These are phyloP conservation scores for Meiosimyza platycephala DNA, from an alignment of 2,888 invertebrate genomes.

Conservation along the genomic window DNA sequence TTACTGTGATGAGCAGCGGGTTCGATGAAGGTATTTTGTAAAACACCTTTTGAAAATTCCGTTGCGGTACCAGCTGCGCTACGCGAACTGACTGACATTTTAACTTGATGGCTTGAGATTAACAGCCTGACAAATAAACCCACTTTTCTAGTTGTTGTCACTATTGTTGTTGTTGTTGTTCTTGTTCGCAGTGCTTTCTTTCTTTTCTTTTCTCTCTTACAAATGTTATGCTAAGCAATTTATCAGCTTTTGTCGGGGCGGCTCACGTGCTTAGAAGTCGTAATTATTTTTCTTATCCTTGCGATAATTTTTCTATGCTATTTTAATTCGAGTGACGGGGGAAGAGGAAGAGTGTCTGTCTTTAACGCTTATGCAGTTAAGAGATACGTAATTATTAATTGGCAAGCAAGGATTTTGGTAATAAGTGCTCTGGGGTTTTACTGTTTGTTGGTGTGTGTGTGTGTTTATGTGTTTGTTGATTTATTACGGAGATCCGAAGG, in stretches of 20 bases:
- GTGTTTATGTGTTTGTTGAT: not conserved
- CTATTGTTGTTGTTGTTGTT: conserved; percentile 30
- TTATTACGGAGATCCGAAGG: no score
- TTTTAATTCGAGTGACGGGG: not conserved
- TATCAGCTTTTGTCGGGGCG: conserved; percentile 24
- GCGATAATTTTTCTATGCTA: conserved; percentile 31
- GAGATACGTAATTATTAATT: conserved; percentile 18
- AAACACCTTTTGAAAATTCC: not conserved
- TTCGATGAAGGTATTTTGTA: conserved; percentile 38
- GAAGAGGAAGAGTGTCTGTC: no score
- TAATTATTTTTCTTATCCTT: conserved; percentile 62
- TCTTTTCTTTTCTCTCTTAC: not conserved
- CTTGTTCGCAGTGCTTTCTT: conserved; percentile 22
- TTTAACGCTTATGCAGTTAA: not conserved
- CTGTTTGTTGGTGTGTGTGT: not conserved
- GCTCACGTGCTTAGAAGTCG: conserved; percentile 59
- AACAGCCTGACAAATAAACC: conserved; percentile 61
- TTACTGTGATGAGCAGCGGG: conserved; percentile 60
- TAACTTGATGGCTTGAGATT: conserved; percentile 57
- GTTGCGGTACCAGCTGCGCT: conserved; percentile 15
- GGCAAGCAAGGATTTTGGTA: not conserved
- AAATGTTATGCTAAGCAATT: conserved; percentile 35
- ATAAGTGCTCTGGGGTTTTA: not conserved
- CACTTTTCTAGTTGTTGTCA: not conserved
- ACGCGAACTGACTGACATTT: conserved; percentile 10